These are phyloP conservation scores for Phalacrocorax pelagicus DNA, from an alignment of 2,113 vertebrate species.

Conservation along the genomic window DNA sequence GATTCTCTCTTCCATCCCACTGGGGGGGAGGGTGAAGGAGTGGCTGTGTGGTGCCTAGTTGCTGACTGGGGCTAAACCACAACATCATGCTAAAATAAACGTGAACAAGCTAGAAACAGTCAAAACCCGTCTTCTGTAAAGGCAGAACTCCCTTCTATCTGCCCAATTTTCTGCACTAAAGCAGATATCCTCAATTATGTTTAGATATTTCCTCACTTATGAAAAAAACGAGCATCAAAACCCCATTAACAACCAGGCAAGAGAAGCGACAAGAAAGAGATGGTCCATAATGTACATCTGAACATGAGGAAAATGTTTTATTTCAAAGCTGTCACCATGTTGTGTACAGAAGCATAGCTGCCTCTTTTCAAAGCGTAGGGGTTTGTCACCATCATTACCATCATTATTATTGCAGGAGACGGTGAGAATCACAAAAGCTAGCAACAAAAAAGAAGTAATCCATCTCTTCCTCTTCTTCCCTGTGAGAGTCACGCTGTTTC, in stretches of 20 bases:
- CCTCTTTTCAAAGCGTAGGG: constrained; percentile 9
- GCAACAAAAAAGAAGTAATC: constrained; percentile 1
- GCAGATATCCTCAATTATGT: background rate
- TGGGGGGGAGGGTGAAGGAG: too few relatives aligned
- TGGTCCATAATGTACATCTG: background rate
- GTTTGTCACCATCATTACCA: background rate
- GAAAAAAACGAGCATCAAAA: background rate
- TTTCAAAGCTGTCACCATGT: background rate
- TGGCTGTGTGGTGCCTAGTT: too few relatives aligned
- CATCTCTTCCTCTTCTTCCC: background rate
- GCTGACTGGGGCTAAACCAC: too few relatives aligned
- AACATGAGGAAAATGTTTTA: background rate
- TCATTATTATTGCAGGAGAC: background rate
- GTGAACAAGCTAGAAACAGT: background rate
- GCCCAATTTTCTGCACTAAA: background rate
- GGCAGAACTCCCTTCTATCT: background rate
- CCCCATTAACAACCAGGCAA: background rate
- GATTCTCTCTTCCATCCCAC: too few relatives aligned
- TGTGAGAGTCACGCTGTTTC: background rate
- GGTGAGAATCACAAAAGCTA: background rate
- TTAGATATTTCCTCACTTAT: background rate
- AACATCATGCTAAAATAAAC: background rate
- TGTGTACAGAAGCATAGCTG: background rate
- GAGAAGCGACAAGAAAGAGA: constrained; percentile 12
- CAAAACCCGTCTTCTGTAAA: background rate